phyloP scores from a whole-genome alignment of 2,888 invertebrate species.

The Cheilosia scutellata region DNA sequence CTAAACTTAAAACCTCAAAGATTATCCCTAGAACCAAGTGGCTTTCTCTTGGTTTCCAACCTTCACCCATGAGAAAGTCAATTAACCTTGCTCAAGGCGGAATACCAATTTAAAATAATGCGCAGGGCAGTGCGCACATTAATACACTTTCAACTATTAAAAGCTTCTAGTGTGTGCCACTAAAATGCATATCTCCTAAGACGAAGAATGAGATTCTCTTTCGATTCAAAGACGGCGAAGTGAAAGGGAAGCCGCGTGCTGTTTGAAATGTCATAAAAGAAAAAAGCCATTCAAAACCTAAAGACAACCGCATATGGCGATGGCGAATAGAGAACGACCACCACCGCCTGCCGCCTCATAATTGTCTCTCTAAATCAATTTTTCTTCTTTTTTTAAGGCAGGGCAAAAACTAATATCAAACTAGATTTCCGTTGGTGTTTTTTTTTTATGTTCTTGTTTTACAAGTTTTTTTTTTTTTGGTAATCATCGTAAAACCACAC shows the following conservation, averaged over 20 bases:
- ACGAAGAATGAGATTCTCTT: conserved; percentile 3
- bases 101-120: conserved; percentile 43
- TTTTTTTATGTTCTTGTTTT: conserved; percentile 47
- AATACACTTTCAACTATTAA: conserved; percentile 29
- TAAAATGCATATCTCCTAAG: conserved; percentile 27
- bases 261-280: conserved; percentile 17
- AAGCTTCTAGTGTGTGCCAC: conserved; percentile 28
- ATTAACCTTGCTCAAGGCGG: conserved; percentile 39
- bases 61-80: conserved; percentile 25
- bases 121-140: conserved; percentile 11
- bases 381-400: conserved; percentile 64
- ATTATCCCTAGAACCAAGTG: not conserved
- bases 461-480: conserved; percentile 49
- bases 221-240: not conserved
- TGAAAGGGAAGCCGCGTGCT: not conserved
- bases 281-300: conserved; percentile 19
- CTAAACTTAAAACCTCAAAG: not conserved
- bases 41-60: conserved; percentile 16
- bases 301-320: conserved; percentile 42
- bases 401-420: conserved; percentile 72
- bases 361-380: conserved; percentile 74
- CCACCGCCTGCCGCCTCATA: conserved; percentile 48
- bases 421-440: conserved; percentile 64
- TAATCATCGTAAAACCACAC: conserved; percentile 74
- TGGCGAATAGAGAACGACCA: conserved; percentile 39